Base-by-base conservation (phyloP, 2,888 invertebrate genomes). In the Scelioninae gen. 2 region DNA sequence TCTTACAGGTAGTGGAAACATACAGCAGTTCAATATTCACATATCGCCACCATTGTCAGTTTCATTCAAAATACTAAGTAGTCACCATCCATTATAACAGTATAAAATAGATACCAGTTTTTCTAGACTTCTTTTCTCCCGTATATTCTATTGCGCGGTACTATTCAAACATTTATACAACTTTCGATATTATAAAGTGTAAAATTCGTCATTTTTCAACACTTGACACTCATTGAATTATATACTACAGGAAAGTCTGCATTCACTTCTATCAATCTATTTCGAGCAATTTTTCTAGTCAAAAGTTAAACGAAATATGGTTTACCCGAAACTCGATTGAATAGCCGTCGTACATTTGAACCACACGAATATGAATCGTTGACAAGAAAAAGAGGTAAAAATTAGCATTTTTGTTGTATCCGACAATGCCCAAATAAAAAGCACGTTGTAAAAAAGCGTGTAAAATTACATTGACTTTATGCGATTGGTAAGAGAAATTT, bases 141-240 rank as follows among this genome's bases (percentile, higher is more conserved):
- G 16, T 22, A 31, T 2, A 15, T 31, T 41, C n/a, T 43, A 31
- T 31, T 43, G 9, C 31, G 11, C 22, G 11, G 1, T 39, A 7
- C 15, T 53, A 25, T 37, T 15, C 19, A 7, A 3, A 53, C 25
- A 13, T 39, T 19, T 15, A 35, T 25, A 13, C n/a, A 25, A 25
- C 10, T 22, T 53, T 50, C 25, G 11, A 46, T 18, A 9, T 19
- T 13, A 22, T 19, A 35, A 3, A n/a, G n/a, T n/a, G n/a, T n/a
- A 22, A 52, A 52, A 19, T 52, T 9, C 2, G n/a, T 35, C 52
- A 52, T 52, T 52, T 52, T 52, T 45, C 52, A 50, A n/a, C 35
- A 50, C 18, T 33, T 18, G 33, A 35, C 50, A 19, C 33, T 50
- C 18, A 50, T 50, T 50, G 18, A 1, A 25, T 9, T 16, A 25